Evolutionary conservation across 64 coral and sea anemone species (phyloP).

Genomic region (Porites lutea): DNA sequence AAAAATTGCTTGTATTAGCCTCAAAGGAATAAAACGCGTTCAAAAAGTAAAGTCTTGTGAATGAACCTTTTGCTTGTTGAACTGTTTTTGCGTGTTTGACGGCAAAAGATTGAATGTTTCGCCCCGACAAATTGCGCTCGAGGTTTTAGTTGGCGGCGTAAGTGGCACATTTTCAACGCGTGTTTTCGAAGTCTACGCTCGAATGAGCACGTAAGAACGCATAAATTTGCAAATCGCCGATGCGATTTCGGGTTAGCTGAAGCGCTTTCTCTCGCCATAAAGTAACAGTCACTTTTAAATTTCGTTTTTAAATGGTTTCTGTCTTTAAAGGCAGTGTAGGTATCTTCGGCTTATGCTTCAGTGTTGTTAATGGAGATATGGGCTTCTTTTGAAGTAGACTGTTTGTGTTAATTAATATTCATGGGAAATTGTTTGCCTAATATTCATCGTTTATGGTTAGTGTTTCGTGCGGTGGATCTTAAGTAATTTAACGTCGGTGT

Average conservation of each 20-base stretch:
- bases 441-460: constrained; percentile 10
- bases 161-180: constrained; percentile 81
- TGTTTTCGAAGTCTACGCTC: constrained; percentile 80
- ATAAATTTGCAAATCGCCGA: constrained; percentile 66
- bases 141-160: constrained; percentile 28
- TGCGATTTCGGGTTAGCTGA: neutral
- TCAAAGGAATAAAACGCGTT: neutral
- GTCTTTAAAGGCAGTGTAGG: too few species aligned
- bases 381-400: neutral
- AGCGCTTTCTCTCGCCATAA: neutral
- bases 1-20: constrained; percentile 20
- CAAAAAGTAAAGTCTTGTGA: neutral
- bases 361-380: constrained; percentile 11
- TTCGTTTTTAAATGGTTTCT: neutral
- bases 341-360: neutral
- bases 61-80: neutral
- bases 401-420: constrained; percentile 53
- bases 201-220: constrained; percentile 63
- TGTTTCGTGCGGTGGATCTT: constrained; percentile 1
- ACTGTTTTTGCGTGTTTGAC: neutral
- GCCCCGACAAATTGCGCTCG: neutral
- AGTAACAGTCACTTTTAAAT: neutral
- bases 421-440: constrained; percentile 30
- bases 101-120: neutral
- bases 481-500: constrained; percentile 12